Percentiles rank a stretch among this genome's conserved stretches.
Evolutionary conservation across 2,797 vertebrate genomes (phyloP).

Genomic region (Pteronotus mesoamericanus): DNA sequence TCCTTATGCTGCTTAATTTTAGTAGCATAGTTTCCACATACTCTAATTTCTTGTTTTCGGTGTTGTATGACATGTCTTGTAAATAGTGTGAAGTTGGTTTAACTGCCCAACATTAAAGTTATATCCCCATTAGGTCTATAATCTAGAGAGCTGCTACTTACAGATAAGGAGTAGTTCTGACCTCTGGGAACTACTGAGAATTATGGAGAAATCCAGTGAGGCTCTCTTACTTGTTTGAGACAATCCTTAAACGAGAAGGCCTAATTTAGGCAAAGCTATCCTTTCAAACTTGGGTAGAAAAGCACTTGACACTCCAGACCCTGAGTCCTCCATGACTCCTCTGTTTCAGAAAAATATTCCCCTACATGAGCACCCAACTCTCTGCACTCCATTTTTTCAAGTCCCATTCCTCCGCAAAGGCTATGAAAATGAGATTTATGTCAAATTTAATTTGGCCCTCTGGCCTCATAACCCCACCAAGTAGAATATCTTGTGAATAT

Average conservation of each 20-base stretch:
- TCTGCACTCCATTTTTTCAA: background rate
- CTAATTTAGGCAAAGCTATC: conserved; percentile 18
- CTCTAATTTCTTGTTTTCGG: conserved; percentile 63
- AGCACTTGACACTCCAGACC: background rate
- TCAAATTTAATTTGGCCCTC: background rate
- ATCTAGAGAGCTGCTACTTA: conserved; percentile 47
- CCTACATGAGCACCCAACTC: background rate
- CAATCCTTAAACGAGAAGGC: conserved; percentile 19
- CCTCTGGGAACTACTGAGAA: conserved; percentile 36
- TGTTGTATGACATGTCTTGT: conserved; percentile 71
- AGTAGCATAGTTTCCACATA: conserved; percentile 67
- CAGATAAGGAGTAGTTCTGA: conserved; percentile 62
- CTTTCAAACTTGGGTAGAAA: conserved; percentile 48
- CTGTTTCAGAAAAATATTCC: conserved; percentile 43
- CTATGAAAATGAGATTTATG: background rate
- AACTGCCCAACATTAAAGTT: conserved; percentile 59
- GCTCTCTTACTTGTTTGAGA: background rate
- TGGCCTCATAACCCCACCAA: background rate
- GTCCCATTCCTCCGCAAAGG: background rate
- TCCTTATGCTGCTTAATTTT: conserved; percentile 63
- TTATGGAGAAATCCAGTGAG: conserved; percentile 46
- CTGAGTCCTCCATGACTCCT: background rate
- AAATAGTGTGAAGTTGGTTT: conserved; percentile 65
- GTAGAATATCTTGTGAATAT: background rate
- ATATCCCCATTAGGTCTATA: conserved; percentile 65